Evolutionary conservation across 2,888 invertebrate genomes (phyloP), one percentile per base, ranked within the genome.

Genomic region (Rhamnusium bicolor): DNA sequence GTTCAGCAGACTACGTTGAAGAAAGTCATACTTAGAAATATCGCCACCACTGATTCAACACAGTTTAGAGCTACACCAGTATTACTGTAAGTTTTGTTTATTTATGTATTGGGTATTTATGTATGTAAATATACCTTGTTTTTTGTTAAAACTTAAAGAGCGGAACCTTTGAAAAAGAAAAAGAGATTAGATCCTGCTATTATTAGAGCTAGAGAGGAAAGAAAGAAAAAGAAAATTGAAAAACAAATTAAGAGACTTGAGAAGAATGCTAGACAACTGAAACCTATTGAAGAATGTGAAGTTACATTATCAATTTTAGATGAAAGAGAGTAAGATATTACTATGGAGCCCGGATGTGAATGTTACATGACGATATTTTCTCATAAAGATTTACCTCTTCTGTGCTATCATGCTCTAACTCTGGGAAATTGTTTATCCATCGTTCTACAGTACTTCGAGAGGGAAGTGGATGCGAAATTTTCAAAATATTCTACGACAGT

Each of bases 101-200:
- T 75, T n/a, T 56, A n/a, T 27, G 14, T 10, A 16, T 47, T 18
- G 2, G n/a, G 40, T 40, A 40, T 40, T n/a, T n/a, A n/a, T n/a
- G n/a, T n/a, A n/a, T n/a, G n/a, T n/a, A n/a, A n/a, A n/a, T n/a
- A n/a, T n/a, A n/a, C n/a, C n/a, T n/a, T n/a, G n/a, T n/a, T n/a
- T n/a, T n/a, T n/a, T n/a, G n/a, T 40, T n/a, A 1, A n/a, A n/a
- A 0, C n/a, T 40, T 40, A 40, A 40, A 94, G 94, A 86, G 97
- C 93, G 3, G 96, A 97, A 86, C 98, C 98, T 1, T 86, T 98
- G 85, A 98, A 96, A 86, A 98, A 95, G 87, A 98, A 96, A 88
- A 97, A 94, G 85, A 93, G 92, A 84, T 66, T 96, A 0, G 97
- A 98, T 88, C 96, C 97, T 1, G 91, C 91, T 4, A 89, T 98